These are phyloP conservation scores for Aphidius gifuensis DNA, from an alignment of 1,140 invertebrate genomes.

Conservation along the genomic window DNA sequence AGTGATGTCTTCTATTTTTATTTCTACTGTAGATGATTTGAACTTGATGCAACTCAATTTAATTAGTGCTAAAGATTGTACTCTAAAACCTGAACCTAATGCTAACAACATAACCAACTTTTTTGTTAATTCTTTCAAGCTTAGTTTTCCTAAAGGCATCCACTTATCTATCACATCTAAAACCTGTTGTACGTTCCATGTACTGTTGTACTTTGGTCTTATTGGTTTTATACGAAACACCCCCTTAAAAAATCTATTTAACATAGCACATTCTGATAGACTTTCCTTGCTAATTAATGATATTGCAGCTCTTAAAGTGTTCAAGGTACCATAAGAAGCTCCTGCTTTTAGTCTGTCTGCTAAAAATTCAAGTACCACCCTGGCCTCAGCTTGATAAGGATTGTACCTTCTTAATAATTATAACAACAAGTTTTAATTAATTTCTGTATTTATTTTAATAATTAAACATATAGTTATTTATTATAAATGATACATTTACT, in stretches of 20 bases:
- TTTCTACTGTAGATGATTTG: background rate
- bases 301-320: constrained; percentile 10
- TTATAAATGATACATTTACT: background rate
- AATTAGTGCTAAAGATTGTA: background rate
- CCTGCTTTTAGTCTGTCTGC: constrained; percentile 12
- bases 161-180: background rate
- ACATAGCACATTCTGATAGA: constrained; percentile 5
- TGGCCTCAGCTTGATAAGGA: background rate
- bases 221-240: constrained; percentile 5
- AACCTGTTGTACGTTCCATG: constrained; percentile 11
- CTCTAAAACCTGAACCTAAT: constrained; percentile 2
- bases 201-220: background rate
- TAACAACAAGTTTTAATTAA: too few relatives aligned
- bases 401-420: too few relatives aligned
- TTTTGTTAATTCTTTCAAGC: constrained; percentile 4
- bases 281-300: constrained; percentile 9
- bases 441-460: too few relatives aligned
- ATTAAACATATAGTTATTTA: too few relatives aligned
- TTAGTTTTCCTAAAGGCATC: background rate
- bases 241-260: constrained; percentile 15
- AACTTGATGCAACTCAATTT: background rate
- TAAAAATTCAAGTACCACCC: constrained; percentile 3
- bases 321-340: constrained; percentile 8
- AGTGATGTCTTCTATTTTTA: background rate
- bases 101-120: constrained; percentile 9